Percentiles rank a stretch among this genome's conserved stretches.
These are phyloP conservation scores for Artemia sinica DNA, from an alignment of 2,888 invertebrate genomes.

Conservation along the genomic window DNA sequence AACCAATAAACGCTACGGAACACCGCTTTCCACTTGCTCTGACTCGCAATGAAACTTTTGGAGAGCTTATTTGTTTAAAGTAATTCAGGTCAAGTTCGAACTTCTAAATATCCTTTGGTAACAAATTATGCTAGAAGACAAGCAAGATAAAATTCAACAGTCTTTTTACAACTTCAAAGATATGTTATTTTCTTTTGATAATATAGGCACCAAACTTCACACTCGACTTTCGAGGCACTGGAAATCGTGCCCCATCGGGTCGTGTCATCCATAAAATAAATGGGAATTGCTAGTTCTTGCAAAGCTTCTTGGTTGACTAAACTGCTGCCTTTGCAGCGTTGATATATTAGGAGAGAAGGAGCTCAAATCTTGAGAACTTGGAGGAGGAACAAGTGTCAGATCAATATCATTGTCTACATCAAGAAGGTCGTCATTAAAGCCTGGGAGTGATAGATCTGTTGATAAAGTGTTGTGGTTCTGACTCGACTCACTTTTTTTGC, in stretches of 20 bases:
- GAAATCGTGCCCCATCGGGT: slow-evolving; percentile 2
- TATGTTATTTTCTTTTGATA: no score
- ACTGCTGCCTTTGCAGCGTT: slow-evolving; percentile 7
- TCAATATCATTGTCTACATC: slow-evolving; percentile 65
- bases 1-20: no score
- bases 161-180: no score
- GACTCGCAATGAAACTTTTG: no score
- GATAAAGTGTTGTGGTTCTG: slow-evolving; percentile 25
- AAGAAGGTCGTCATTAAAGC: slow-evolving; percentile 69
- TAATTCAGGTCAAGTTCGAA: no score
- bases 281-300: slow-evolving; percentile 10
- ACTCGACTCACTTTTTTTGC: slow-evolving; percentile 27
- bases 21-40: no score
- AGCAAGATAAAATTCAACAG: no score
- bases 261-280: slow-evolving; percentile 11
- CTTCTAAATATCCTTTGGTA: no score
- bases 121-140: no score
- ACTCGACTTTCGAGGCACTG: slow-evolving; percentile 13
- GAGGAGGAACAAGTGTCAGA: slow-evolving; percentile 48
- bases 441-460: slow-evolving; percentile 56
- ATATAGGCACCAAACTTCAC: not conserved
- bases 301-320: not conserved
- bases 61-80: no score
- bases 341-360: slow-evolving; percentile 1
- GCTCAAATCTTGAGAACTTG: slow-evolving; percentile 34